Percentiles rank a stretch among this genome's conserved stretches.
Conservation (phyloP, 2,888 invertebrate genomes). For the Aspidiotus destructor region DNA sequence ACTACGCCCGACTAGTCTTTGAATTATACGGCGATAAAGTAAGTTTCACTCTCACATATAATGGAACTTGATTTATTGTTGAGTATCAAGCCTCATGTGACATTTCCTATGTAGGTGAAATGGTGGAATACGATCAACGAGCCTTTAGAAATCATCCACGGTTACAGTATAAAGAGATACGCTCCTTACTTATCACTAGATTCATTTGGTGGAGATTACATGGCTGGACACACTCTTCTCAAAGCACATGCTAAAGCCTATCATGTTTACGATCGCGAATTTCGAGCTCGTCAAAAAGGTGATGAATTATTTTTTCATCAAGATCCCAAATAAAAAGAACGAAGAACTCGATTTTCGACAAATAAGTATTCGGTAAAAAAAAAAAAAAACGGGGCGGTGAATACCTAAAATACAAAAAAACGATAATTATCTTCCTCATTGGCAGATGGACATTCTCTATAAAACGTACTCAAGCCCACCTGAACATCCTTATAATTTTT, state of each 20-base stretch:
- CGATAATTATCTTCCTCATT: not conserved
- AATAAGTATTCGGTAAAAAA: not conserved
- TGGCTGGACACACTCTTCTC: constrained; percentile 54
- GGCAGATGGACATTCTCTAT: no score
- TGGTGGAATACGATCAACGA: constrained; percentile 62
- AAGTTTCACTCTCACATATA: not conserved
- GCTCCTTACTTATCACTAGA: constrained; percentile 42
- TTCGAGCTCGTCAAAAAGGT: constrained; percentile 48
- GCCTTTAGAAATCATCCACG: constrained; percentile 41
- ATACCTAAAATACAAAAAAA: not conserved
- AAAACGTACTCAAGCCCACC: no score
- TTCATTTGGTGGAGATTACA: constrained; percentile 50
- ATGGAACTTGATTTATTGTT: not conserved
- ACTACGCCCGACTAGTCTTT: constrained; percentile 52
- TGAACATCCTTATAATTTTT: not conserved
- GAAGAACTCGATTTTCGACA: no score
- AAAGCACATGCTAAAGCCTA: constrained; percentile 57
- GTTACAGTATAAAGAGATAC: constrained; percentile 37
- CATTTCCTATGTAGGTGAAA: constrained; percentile 40
- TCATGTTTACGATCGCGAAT: constrained; percentile 52
- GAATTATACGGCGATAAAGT: constrained; percentile 47
- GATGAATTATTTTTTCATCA: constrained; percentile 28
- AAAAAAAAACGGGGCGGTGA: not conserved
- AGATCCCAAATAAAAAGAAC: no score
- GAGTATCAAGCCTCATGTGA: not conserved